Evolutionary conservation across 2,797 vertebrate species (phyloP), one percentile per base, ranked within the genome.

Genomic region (Argya squamiceps): DNA sequence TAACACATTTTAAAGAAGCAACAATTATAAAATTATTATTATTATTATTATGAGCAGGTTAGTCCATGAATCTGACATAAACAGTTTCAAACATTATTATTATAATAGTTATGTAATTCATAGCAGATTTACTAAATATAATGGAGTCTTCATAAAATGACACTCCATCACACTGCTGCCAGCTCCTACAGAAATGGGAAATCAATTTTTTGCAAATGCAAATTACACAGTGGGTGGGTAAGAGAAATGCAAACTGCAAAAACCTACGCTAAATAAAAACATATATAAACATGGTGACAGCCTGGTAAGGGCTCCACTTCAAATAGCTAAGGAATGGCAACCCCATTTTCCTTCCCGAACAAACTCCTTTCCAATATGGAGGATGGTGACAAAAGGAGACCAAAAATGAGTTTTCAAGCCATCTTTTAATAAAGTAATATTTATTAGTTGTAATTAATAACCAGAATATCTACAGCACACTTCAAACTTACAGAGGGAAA

Each of bases 181-280:
- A 95, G 59, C 53, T 91, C 47, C 41, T 94, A 88, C 47, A 88
- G 81, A 89, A 94, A 88, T 12, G 34, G 50, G 58, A 93, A 91
- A 93, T 60, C 2, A 53, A 46, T 64, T 83, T 87, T 92, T 75
- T 71, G 32, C 55, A 89, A 83, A 76, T 84, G 71, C 68, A 94
- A 94, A 93, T 95, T 77, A 79, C 44, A 68, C 36, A 89, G 91
- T 64, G 60, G 70, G 82, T 55, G 76, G 88, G 73, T 86, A 84
- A 87, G 29, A 77, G 49, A 96, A 94, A 93, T 37, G 69, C 36
- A 93, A 96, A 95, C 82, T 93, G 53, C 76, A 95, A 96, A 93
- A 82, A 82, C 52, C 50, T 82, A 92, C 77, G 44, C 76, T 81
- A 97, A 96, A 93, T 88, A 96, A 88, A 95, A 96, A 84, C 79